Evolutionary conservation across 2,888 invertebrate species (phyloP).

Genomic region (Xestobium rufovillosum): DNA sequence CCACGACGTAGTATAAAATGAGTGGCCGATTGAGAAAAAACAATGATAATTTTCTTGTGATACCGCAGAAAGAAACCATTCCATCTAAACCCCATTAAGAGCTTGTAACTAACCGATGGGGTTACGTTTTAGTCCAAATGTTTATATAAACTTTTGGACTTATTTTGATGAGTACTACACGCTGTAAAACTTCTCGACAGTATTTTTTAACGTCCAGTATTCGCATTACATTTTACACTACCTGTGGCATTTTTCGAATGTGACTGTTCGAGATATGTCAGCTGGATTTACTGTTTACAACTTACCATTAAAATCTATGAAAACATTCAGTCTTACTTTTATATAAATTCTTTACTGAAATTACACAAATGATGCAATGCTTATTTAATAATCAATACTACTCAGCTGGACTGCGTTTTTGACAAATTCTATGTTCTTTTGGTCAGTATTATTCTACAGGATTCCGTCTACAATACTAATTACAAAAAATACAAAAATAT

Average conservation of each 20-base stretch:
- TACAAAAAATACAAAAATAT: conserved; percentile 42
- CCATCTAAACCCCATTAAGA: too few relatives aligned
- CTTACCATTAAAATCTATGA: conserved; percentile 23
- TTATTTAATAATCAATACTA: conserved; percentile 15
- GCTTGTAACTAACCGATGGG: too few relatives aligned
- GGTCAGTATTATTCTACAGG: conserved; percentile 23
- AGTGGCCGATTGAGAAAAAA: too few relatives aligned
- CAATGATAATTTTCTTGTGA: too few relatives aligned
- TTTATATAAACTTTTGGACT: too few relatives aligned
- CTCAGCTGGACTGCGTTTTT: conserved; percentile 12
- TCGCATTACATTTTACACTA: not conserved
- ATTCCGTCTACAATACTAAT: conserved; percentile 29
- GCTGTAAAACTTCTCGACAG: too few relatives aligned
- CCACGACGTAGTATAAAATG: too few relatives aligned
- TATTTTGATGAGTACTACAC: too few relatives aligned
- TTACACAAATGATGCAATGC: conserved; percentile 14
- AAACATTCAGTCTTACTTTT: conserved; percentile 32
- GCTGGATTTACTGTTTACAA: conserved; percentile 22
- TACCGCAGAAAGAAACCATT: too few relatives aligned
- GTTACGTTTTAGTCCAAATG: too few relatives aligned
- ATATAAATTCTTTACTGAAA: conserved; percentile 18
- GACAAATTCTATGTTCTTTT: conserved; percentile 22
- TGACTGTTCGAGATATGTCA: conserved; percentile 28
- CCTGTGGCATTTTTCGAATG: conserved; percentile 2
- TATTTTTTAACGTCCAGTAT: too few relatives aligned